Base-by-base conservation (phyloP, 1,140 invertebrate species). In the Vanessa atalanta region DNA sequence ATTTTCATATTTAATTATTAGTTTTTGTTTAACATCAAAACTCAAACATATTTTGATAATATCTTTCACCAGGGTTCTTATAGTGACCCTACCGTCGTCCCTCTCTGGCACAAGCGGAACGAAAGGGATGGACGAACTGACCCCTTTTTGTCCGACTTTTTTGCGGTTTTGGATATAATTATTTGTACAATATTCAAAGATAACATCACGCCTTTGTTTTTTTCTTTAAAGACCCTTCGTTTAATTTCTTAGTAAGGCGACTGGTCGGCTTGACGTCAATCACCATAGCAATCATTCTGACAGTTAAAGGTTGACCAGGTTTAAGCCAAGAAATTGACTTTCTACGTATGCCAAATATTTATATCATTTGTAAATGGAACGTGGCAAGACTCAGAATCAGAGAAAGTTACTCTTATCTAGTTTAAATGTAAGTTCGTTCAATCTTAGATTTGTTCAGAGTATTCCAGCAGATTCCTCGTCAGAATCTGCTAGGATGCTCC, bases 81-180 rank as follows among this genome's bases (percentile, higher is more conserved):
- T 47, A 65, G 8, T 72, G 70, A 72, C 70, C 70, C 63, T 65
- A 65, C 57, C 7, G 16, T 47, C 26, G 26, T 73, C 57, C 12
- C 47, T 63, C 3, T 68, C 57, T 48, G 47, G 63, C 57, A 16
- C 48, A n/a, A 9, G 6, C 11, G 15, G 16, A 16, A 37, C 50
- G 48, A 73, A 63, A 63, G 57, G 53, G 72, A 68, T 15, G 2
- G 12, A 37, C 11, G 13, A n/a, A 2, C 12, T 65, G 63, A 53
- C 55, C 72, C 57, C 50, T 73, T 73, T 73, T 73, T 73, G 61
- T 26, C 48, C 7, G 9, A 14, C 26, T 65, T 71, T 53, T 71
- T 71, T 71, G 69, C 61, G 69, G 26, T 66, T 51, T 51, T 51
- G 50, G 7, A 61, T 72, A 53, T 72, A 65, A 71, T 65, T 72